A percentile compares a stretch with the other conserved stretches of the same genome.
Evolutionary conservation across 2,113 vertebrate genomes (phyloP).

Genomic region (Dicerorhinus sumatrensis): DNA sequence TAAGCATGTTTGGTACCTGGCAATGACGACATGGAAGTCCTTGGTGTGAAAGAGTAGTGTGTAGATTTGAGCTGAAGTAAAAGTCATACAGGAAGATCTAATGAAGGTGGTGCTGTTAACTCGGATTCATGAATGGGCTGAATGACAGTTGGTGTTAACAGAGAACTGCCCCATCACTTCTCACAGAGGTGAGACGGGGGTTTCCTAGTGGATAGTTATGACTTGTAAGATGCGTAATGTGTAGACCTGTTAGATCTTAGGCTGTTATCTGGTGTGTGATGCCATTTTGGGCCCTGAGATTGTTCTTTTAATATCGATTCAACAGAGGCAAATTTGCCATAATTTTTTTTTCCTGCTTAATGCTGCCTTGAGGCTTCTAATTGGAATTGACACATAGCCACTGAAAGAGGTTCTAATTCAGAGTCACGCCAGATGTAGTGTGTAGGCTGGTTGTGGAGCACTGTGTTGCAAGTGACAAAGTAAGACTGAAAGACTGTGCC

Average conservation of each 20-base stretch:
- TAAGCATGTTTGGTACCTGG: neutral
- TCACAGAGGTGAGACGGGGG: neutral
- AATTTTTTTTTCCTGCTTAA: neutral
- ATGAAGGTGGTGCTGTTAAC: neutral
- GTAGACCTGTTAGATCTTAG: neutral
- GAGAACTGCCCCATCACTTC: neutral
- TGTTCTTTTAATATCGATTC: neutral
- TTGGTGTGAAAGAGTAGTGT: conserved; percentile 16
- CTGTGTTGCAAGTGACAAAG: neutral
- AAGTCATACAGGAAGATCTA: neutral
- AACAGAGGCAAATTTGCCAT: neutral
- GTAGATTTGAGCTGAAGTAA: conserved; percentile 22
- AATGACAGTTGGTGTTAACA: conserved; percentile 25
- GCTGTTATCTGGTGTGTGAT: neutral
- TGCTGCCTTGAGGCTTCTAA: conserved; percentile 7
- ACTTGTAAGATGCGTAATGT: neutral
- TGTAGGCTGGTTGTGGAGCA: neutral
- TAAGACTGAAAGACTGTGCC: neutral
- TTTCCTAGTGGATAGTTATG: conserved; percentile 6
- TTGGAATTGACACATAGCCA: neutral
- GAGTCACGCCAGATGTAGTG: neutral
- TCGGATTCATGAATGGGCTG: neutral
- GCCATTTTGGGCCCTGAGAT: neutral
- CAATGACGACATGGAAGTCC: neutral
- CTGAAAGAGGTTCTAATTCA: neutral